phyloP scores from a whole-genome alignment of 2,113 vertebrate genomes.

The Acrocephalus arundinaceus region DNA sequence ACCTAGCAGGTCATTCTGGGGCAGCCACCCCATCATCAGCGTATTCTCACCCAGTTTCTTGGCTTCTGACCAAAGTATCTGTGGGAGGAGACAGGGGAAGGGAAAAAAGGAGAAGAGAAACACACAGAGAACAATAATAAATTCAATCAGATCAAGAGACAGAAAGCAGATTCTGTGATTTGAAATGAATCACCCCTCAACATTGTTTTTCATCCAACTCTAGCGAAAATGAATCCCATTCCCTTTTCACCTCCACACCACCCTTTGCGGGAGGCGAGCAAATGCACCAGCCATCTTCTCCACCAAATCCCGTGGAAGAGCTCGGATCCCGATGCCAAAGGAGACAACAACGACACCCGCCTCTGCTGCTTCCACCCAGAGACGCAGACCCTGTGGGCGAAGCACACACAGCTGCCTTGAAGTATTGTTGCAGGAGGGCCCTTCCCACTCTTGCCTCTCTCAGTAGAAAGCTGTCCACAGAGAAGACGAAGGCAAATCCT shows the following conservation, averaged over 20 bases:
- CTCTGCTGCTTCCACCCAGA: conserved; percentile 66
- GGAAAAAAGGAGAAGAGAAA: neutral
- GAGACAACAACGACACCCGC: conserved; percentile 62
- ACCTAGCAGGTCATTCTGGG: conserved; percentile 68
- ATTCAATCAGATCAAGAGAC: neutral
- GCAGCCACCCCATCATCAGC: conserved; percentile 60
- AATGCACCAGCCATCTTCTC: conserved; percentile 63
- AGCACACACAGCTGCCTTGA: neutral
- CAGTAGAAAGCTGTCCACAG: neutral
- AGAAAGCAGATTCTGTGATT: neutral
- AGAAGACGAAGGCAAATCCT: neutral
- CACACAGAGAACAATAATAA: neutral
- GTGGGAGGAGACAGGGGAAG: neutral
- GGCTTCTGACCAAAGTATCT: conserved; percentile 68
- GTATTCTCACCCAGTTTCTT: conserved; percentile 62
- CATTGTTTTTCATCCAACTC: neutral
- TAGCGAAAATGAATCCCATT: neutral
- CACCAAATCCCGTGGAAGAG: conserved; percentile 24
- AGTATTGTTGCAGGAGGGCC: neutral
- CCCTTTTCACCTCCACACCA: conserved; percentile 65
- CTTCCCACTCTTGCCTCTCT: neutral
- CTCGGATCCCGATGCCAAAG: conserved; percentile 64
- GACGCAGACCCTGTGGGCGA: conserved; percentile 49
- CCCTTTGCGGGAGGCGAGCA: conserved; percentile 52
- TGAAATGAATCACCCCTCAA: neutral